Conservation (phyloP, 2,888 invertebrate genomes). For the Antheraea yamamai region DNA sequence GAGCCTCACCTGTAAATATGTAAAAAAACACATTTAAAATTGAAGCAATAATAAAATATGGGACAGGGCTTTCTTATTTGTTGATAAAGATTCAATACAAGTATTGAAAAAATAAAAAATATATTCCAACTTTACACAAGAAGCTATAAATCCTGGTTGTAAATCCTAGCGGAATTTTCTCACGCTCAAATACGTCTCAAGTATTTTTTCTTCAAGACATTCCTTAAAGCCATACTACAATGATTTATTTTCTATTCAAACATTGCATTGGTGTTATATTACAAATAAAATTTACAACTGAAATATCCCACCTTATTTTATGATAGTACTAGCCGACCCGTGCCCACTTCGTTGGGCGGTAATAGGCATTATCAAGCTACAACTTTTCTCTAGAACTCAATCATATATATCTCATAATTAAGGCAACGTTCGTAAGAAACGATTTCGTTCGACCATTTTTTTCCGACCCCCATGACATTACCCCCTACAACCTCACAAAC, state of each 20-base stretch:
- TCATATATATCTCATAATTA: no score
- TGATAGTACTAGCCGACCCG: no score
- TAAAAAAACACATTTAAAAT: background rate
- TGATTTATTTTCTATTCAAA: constrained; percentile 2
- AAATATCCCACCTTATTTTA: constrained; percentile 14
- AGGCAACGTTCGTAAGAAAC: no score
- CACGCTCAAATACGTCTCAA: background rate
- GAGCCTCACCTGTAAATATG: background rate
- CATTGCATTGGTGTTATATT: background rate
- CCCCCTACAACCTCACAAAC: no score
- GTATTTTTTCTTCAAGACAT: background rate
- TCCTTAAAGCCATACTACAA: background rate
- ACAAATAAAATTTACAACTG: constrained; percentile 35
- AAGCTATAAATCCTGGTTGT: background rate
- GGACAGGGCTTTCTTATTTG: background rate
- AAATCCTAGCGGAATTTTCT: constrained; percentile 2
- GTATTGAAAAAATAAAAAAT: background rate
- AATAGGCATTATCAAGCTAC: no score
- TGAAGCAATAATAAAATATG: background rate
- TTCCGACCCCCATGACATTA: no score
- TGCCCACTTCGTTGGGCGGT: no score
- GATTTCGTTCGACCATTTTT: no score
- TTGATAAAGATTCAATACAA: background rate
- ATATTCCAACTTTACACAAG: background rate
- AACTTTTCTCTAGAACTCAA: no score